Conservation (phyloP, 2,888 invertebrate species). For the Diarsia mendica region DNA sequence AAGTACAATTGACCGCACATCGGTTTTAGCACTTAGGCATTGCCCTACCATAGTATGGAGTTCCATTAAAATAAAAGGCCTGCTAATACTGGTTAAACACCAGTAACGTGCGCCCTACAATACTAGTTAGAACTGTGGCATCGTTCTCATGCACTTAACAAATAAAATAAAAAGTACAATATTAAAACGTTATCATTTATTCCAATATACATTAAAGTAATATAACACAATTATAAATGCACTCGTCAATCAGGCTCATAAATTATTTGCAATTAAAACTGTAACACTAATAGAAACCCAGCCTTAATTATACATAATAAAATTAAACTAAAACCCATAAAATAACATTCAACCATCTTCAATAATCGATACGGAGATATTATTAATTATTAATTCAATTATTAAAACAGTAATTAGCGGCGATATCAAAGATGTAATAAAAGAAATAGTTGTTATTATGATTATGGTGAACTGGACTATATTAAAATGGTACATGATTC, state of each 20-base stretch:
- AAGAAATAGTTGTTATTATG: conserved; percentile 54
- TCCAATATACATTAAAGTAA: conserved; percentile 36
- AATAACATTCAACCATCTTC: conserved; percentile 66
- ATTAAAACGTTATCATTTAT: conserved; percentile 30
- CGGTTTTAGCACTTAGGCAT: not conserved
- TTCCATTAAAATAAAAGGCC: not conserved
- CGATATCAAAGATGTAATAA: conserved; percentile 62
- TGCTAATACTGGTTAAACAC: not conserved
- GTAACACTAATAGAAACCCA: conserved; percentile 69
- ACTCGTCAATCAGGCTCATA: conserved; percentile 35
- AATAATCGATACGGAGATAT: conserved; percentile 66
- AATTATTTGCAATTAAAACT: conserved; percentile 69
- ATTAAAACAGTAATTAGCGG: conserved; percentile 71
- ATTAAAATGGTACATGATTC: conserved; percentile 22
- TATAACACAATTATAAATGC: conserved; percentile 46
- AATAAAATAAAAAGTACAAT: conserved; percentile 14
- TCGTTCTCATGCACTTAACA: conserved; percentile 23
- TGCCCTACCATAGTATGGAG: not conserved
- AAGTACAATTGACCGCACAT: not conserved
- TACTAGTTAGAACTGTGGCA: not conserved
- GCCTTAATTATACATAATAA: conserved; percentile 71
- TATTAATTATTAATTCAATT: conserved; percentile 74
- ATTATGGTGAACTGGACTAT: conserved; percentile 45
- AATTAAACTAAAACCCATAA: conserved; percentile 69
- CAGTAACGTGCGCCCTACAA: not conserved